A percentile compares a stretch with the other conserved stretches of the same genome.
phyloP scores from a whole-genome alignment of 2,888 invertebrate genomes.

The Caenorhabditis drosophilae region DNA sequence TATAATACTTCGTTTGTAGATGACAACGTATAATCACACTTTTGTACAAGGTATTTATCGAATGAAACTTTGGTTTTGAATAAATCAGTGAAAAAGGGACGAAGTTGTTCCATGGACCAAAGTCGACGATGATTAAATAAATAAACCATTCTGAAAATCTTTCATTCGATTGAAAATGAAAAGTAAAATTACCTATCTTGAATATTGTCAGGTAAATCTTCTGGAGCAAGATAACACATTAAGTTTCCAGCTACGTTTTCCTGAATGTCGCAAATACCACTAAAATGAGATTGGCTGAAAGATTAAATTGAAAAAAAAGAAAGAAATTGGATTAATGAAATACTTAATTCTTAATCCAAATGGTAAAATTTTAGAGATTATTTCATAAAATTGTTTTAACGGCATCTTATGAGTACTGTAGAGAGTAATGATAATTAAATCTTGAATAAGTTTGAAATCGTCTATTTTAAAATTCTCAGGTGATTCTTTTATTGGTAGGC shows the following conservation, averaged over 20 bases:
- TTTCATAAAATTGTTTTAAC: constrained; percentile 7
- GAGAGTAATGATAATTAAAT: constrained; percentile 17
- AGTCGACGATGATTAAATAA: constrained; percentile 23
- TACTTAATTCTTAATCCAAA: constrained; percentile 8
- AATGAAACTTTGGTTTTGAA: constrained; percentile 35
- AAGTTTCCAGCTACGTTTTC: constrained; percentile 14
- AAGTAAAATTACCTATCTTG: constrained; percentile 5
- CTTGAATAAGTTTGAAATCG: constrained; percentile 5
- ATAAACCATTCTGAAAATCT: constrained; percentile 10
- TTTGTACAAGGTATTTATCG: constrained; percentile 33
- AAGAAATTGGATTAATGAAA: background rate
- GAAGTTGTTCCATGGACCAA: constrained; percentile 32
- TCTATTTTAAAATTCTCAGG: background rate
- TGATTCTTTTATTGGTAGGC: constrained; percentile 4
- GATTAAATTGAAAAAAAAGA: background rate
- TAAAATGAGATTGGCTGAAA: constrained; percentile 3
- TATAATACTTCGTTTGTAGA: constrained; percentile 24
- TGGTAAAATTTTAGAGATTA: constrained; percentile 20
- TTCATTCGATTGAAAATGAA: background rate
- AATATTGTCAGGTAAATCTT: constrained; percentile 32
- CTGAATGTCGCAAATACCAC: constrained; percentile 21
- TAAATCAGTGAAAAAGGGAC: constrained; percentile 27
- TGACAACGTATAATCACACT: constrained; percentile 30
- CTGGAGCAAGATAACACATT: constrained; percentile 18
- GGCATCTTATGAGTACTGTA: constrained; percentile 14